Conservation (phyloP, 2,888 invertebrate genomes). For the Sphaerophoria rueppellii region DNA sequence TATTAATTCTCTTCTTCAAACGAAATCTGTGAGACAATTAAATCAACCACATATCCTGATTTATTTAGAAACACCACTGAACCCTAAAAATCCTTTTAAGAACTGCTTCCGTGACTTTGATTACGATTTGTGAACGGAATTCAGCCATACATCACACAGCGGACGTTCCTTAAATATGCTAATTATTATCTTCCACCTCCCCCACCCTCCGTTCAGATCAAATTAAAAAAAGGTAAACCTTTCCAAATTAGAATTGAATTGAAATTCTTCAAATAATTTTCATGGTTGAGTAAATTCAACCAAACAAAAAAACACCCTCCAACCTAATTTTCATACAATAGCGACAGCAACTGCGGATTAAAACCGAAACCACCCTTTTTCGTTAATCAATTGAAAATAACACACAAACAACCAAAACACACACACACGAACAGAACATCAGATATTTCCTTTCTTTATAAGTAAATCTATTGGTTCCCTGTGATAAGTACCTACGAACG, state of each 20-base stretch:
- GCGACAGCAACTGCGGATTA: neutral
- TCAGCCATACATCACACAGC: neutral
- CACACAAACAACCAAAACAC: neutral
- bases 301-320: constrained; percentile 1
- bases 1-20: too few species aligned
- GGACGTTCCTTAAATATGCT: constrained; percentile 34
- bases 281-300: neutral
- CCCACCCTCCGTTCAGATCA: neutral
- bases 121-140: neutral
- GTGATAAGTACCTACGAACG: constrained; percentile 21
- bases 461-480: constrained; percentile 33
- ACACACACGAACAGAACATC: neutral
- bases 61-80: too few species aligned
- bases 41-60: too few species aligned
- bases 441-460: constrained; percentile 17
- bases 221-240: neutral
- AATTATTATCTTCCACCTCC: neutral
- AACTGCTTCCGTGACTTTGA: too few species aligned
- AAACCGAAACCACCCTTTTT: constrained; percentile 14
- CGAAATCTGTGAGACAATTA: too few species aligned
- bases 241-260: neutral
- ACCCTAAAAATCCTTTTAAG: too few species aligned
- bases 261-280: constrained; percentile 35
- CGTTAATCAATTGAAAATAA: constrained; percentile 32
- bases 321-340: neutral